Evolutionary conservation across 2,888 invertebrate genomes (phyloP).

Genomic region (Desoria tigrina): DNA sequence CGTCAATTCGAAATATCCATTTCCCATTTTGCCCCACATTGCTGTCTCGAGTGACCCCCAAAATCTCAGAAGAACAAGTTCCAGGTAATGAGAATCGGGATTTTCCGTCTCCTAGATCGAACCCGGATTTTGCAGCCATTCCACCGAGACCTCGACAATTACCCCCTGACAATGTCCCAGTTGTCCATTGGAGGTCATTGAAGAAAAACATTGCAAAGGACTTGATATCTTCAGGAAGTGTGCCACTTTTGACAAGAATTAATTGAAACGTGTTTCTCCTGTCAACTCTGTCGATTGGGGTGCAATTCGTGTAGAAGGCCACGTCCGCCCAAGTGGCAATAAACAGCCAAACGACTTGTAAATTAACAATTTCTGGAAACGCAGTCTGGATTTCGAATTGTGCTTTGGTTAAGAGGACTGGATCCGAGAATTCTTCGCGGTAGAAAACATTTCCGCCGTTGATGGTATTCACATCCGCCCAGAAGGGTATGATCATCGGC

Average conservation of each 20-base stretch:
- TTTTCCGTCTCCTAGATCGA: slow-evolving; percentile 38
- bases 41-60: neutral
- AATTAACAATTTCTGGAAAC: too few species aligned
- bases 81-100: slow-evolving; percentile 30
- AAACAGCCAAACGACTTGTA: slow-evolving; percentile 29
- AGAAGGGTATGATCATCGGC: too few species aligned
- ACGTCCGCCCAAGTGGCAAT: slow-evolving; percentile 35
- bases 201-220: slow-evolving; percentile 42
- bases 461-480: too few species aligned
- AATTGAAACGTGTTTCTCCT: slow-evolving; percentile 40
- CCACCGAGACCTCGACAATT: slow-evolving; percentile 34
- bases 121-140: slow-evolving; percentile 40
- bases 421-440: too few species aligned
- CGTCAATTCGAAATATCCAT: slow-evolving; percentile 9
- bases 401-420: too few species aligned
- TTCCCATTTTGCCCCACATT: neutral
- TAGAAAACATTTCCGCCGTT: too few species aligned
- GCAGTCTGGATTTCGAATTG: too few species aligned
- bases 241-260: slow-evolving; percentile 31
- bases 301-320: slow-evolving; percentile 27
- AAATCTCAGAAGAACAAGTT: slow-evolving; percentile 19
- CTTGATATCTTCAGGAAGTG: too few species aligned
- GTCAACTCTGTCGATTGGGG: neutral
- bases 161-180: slow-evolving; percentile 31
- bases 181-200: slow-evolving; percentile 37